A percentile compares a stretch with the other conserved stretches of the same genome.
Evolutionary conservation across 2,888 invertebrate species (phyloP).

Genomic region (Strigamia crassipes): DNA sequence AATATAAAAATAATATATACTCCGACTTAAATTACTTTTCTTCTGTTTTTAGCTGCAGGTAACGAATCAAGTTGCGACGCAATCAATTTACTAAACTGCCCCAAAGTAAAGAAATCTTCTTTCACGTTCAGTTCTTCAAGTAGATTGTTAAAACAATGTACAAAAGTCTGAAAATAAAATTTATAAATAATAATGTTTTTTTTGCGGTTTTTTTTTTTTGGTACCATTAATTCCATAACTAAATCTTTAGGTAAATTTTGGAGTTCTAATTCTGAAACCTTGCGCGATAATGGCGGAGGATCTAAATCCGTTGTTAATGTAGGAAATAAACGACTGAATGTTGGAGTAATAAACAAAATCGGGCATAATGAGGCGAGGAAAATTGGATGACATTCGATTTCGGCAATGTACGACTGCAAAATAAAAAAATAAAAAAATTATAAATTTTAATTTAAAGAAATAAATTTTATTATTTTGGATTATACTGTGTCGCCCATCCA

Average conservation of each 20-base stretch:
- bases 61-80: conserved; percentile 67
- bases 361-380: conserved; percentile 66
- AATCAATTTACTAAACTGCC: conserved; percentile 67
- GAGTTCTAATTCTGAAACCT: not conserved
- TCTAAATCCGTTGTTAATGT: conserved; percentile 38
- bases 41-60: conserved; percentile 63
- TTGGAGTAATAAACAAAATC: conserved; percentile 68
- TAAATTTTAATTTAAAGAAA: not conserved
- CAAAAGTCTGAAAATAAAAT: conserved; percentile 51
- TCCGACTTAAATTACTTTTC: conserved; percentile 61
- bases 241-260: not conserved
- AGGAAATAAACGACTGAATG: conserved; percentile 66
- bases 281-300: not conserved
- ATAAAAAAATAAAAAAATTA: too few relatives aligned
- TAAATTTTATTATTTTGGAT: not conserved
- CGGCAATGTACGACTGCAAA: conserved; percentile 67
- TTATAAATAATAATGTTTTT: too few relatives aligned
- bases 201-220: too few relatives aligned
- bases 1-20: not conserved
- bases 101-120: conserved; percentile 71
- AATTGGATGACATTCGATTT: conserved; percentile 68
- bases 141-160: conserved; percentile 62
- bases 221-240: not conserved
- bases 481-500: conserved; percentile 68
- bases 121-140: conserved; percentile 66